A percentile compares a stretch with the other conserved stretches of the same genome.
Evolutionary conservation across 2,797 vertebrate genomes (phyloP).

Genomic region (Arctocebus calabarensis): DNA sequence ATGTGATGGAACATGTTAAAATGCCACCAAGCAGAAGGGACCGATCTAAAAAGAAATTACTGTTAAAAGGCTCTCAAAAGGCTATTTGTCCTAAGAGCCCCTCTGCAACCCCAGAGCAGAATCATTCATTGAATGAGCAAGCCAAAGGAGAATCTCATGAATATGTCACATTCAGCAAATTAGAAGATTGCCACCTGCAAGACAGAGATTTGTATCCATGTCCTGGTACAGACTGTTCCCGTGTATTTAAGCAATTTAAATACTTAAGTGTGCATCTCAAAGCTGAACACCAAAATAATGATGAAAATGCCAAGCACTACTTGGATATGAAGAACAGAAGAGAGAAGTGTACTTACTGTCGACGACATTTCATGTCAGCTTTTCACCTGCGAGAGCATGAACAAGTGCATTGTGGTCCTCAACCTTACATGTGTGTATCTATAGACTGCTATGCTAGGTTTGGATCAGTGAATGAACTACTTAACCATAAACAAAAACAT

Average conservation of each 20-base stretch:
- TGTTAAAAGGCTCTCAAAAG: constrained; percentile 86
- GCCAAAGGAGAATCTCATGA: constrained; percentile 83
- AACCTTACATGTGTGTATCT: constrained; percentile 94
- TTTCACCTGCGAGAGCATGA: constrained; percentile 96
- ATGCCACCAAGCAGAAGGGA: constrained; percentile 88
- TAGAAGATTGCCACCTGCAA: constrained; percentile 93
- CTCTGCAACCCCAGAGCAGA: constrained; percentile 70
- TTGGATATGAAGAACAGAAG: constrained; percentile 96
- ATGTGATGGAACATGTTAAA: constrained; percentile 95
- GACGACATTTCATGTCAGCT: constrained; percentile 95
- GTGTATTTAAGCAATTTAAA: constrained; percentile 97
- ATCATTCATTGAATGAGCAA: constrained; percentile 76
- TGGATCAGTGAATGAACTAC: constrained; percentile 93
- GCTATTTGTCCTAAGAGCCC: constrained; percentile 83
- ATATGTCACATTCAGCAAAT: constrained; percentile 95
- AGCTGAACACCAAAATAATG: constrained; percentile 94
- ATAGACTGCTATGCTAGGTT: constrained; percentile 94
- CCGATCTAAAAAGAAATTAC: constrained; percentile 90
- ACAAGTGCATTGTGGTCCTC: constrained; percentile 92
- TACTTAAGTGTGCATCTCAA: constrained; percentile 97
- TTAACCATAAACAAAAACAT: constrained; percentile 96
- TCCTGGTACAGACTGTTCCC: constrained; percentile 94
- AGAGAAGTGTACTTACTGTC: constrained; percentile 96
- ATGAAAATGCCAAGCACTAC: constrained; percentile 97
- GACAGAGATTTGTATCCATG: constrained; percentile 97